A percentile compares a stretch with the other conserved stretches of the same genome.
Conservation (phyloP, 1,140 invertebrate genomes). For the Drosophila oshimai region DNA sequence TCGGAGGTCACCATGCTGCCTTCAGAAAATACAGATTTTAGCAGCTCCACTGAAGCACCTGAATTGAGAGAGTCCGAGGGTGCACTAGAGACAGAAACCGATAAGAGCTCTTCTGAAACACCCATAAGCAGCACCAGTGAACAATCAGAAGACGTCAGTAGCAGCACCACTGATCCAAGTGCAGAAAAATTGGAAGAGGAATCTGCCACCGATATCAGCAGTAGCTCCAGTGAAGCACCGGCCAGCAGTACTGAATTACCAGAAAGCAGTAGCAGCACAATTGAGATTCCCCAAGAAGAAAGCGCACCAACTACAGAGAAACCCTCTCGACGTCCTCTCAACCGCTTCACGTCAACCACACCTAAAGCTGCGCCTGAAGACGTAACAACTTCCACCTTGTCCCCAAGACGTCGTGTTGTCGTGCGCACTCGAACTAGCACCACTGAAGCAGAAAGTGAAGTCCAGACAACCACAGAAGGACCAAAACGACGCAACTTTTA, state of each 20-base stretch:
- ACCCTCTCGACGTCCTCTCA: background rate
- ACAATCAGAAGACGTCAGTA: background rate
- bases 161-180: background rate
- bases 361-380: background rate
- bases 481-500: slow-evolving; percentile 4
- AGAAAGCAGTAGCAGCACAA: background rate
- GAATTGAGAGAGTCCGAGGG: background rate
- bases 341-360: background rate
- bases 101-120: background rate
- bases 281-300: background rate
- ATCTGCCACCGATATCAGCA: background rate
- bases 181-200: background rate
- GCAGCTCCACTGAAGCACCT: background rate
- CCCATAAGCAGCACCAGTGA: background rate
- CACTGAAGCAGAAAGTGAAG: background rate
- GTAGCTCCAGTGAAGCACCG: background rate
- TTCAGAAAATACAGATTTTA: background rate
- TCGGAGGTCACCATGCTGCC: slow-evolving; percentile 1
- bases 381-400: background rate
- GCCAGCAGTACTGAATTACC: background rate
- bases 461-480: background rate
- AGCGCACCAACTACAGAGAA: background rate
- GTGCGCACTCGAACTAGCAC: slow-evolving; percentile 9
- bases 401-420: slow-evolving; percentile 1
- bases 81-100: background rate